These are phyloP conservation scores for Anthopleura sola DNA, from an alignment of 64 coral and sea anemone species.

Conservation along the genomic window DNA sequence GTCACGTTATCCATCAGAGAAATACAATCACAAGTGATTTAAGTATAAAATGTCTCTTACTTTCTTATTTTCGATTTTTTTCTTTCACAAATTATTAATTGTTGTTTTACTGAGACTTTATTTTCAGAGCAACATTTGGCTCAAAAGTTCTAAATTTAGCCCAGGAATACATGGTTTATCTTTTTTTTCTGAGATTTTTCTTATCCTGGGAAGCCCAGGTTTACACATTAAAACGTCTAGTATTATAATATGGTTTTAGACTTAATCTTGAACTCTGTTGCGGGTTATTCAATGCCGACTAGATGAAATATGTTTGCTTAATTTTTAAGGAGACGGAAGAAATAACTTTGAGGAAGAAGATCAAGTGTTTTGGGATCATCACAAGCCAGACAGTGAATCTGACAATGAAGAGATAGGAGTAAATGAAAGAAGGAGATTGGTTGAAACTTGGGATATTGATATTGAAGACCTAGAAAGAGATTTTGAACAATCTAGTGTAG, in stretches of 20 bases:
- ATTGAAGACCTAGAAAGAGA: conserved; percentile 33
- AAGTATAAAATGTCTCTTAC: too few species aligned
- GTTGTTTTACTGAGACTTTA: too few species aligned
- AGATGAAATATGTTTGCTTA: conserved; percentile 1
- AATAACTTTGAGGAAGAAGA: conserved; percentile 17
- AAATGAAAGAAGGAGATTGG: conserved; percentile 13
- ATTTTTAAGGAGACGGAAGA: conserved; percentile 10
- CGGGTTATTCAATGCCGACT: conserved; percentile 4
- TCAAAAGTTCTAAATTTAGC: too few species aligned
- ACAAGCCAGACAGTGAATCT: conserved; percentile 23
- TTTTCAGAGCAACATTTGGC: too few species aligned
- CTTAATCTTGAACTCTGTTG: background rate
- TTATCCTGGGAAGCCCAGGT: too few species aligned
- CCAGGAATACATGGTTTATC: too few species aligned
- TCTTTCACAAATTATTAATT: too few species aligned
- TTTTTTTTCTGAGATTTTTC: too few species aligned
- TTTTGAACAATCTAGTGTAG: conserved; percentile 26
- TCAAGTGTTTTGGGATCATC: conserved; percentile 21
- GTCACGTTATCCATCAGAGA: too few species aligned
- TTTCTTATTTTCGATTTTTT: too few species aligned
- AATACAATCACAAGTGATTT: too few species aligned
- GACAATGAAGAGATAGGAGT: conserved; percentile 15
- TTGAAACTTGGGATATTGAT: conserved; percentile 32
- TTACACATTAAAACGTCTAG: too few species aligned
- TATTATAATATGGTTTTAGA: background rate